Percentiles rank a stretch among this genome's conserved stretches.
Conservation (phyloP, 2,888 invertebrate species). For the Agriotes lineatus region DNA sequence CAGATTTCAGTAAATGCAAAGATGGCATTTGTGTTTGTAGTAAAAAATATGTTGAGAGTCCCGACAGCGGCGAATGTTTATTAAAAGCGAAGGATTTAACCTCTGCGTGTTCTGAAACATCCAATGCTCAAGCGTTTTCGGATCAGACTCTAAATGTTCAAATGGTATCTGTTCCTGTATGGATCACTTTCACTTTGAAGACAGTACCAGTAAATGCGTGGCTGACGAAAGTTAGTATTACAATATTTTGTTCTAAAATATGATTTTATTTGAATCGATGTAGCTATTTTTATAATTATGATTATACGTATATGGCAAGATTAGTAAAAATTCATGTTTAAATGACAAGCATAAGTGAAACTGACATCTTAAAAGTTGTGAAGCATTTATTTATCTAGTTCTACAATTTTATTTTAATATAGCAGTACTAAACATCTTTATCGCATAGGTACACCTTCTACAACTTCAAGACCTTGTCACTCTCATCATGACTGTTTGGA, state of each 20-base stretch:
- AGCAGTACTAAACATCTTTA: too few relatives aligned
- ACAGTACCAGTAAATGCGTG: slow-evolving; percentile 52
- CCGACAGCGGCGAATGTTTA: slow-evolving; percentile 50
- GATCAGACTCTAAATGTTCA: slow-evolving; percentile 51
- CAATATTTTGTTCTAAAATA: not conserved
- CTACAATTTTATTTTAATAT: too few relatives aligned
- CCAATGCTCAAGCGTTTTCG: slow-evolving; percentile 55
- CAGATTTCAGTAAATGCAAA: slow-evolving; percentile 50
- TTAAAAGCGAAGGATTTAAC: slow-evolving; percentile 47
- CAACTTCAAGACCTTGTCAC: too few relatives aligned
- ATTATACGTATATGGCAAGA: too few relatives aligned
- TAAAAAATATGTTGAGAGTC: slow-evolving; percentile 48
- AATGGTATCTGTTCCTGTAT: slow-evolving; percentile 54
- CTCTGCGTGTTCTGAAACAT: slow-evolving; percentile 53
- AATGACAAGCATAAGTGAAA: too few relatives aligned
- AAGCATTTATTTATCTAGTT: too few relatives aligned
- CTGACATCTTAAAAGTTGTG: too few relatives aligned
- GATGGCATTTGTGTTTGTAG: slow-evolving; percentile 53
- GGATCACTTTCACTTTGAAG: slow-evolving; percentile 54
- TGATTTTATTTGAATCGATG: too few relatives aligned
- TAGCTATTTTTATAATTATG: not conserved
- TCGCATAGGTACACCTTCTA: too few relatives aligned
- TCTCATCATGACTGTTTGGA: slow-evolving; percentile 48
- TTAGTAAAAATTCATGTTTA: too few relatives aligned
- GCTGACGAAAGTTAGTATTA: slow-evolving; percentile 53